Conservation (phyloP, 1,140 invertebrate genomes). For the Berghia stephanieae region DNA sequence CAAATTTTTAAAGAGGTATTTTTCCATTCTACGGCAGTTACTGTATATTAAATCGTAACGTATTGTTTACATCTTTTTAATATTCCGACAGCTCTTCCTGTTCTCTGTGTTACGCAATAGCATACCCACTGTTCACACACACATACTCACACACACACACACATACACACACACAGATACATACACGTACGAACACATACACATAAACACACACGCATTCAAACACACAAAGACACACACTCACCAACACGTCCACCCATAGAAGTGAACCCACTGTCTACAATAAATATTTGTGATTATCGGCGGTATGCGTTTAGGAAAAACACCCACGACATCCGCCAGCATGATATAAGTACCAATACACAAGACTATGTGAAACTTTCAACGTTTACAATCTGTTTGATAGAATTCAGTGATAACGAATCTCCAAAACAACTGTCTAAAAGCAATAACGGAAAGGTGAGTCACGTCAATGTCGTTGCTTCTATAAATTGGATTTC, state of each 20-base stretch:
- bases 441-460: too few species aligned
- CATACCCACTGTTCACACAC: not conserved
- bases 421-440: too few species aligned
- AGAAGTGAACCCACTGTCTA: not conserved
- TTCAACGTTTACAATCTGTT: too few species aligned
- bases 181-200: slow-evolving; percentile 15
- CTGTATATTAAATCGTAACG: not conserved
- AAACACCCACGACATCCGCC: too few species aligned
- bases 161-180: slow-evolving; percentile 16
- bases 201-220: not conserved
- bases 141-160: too few species aligned
- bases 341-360: too few species aligned
- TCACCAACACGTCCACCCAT: too few species aligned
- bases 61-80: not conserved
- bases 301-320: not conserved
- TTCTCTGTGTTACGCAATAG: not conserved
- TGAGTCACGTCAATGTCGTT: too few species aligned
- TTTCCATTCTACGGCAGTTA: not conserved
- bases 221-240: not conserved
- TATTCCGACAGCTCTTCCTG: not conserved
- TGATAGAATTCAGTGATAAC: too few species aligned
- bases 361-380: too few species aligned
- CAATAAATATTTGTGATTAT: not conserved
- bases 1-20: too few species aligned
- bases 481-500: not conserved